phyloP scores from a whole-genome alignment of 2,888 invertebrate species.

The Pandemis heparana region DNA sequence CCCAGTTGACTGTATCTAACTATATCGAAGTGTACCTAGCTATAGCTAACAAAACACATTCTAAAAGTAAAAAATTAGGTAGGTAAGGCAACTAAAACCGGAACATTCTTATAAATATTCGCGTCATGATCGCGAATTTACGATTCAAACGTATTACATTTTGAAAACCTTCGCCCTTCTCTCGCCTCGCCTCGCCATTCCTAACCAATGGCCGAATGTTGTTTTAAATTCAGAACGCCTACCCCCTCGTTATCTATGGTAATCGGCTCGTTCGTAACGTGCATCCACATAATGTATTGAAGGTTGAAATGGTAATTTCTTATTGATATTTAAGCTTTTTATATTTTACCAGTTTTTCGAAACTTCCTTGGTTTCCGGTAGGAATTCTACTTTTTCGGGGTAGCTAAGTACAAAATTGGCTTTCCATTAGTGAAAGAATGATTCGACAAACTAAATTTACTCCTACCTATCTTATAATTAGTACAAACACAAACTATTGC shows the following conservation, averaged over 20 bases:
- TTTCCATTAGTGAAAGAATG: no score
- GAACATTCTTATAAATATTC: conserved; percentile 1
- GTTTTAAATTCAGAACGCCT: conserved; percentile 27
- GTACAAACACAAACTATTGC: no score
- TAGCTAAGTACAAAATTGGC: no score
- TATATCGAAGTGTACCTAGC: no score
- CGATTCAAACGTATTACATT: conserved; percentile 3
- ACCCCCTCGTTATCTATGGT: conserved; percentile 24
- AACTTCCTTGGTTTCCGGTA: no score
- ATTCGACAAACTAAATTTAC: no score
- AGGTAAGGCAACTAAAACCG: not conserved
- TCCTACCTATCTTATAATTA: no score
- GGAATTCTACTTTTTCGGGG: no score
- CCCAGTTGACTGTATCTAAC: no score
- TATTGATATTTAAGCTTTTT: not conserved
- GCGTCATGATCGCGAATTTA: conserved; percentile 4
- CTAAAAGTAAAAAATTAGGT: no score
- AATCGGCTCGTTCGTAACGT: not conserved
- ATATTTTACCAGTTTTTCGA: no score
- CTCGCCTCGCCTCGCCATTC: not conserved
- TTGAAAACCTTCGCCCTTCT: conserved; percentile 16
- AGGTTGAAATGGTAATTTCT: conserved; percentile 11
- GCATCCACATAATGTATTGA: conserved; percentile 3
- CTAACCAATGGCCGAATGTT: conserved; percentile 21
- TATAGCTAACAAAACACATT: no score